Evolutionary conservation across 2,888 invertebrate species (phyloP).

Genomic region (Nomada ruficornis): DNA sequence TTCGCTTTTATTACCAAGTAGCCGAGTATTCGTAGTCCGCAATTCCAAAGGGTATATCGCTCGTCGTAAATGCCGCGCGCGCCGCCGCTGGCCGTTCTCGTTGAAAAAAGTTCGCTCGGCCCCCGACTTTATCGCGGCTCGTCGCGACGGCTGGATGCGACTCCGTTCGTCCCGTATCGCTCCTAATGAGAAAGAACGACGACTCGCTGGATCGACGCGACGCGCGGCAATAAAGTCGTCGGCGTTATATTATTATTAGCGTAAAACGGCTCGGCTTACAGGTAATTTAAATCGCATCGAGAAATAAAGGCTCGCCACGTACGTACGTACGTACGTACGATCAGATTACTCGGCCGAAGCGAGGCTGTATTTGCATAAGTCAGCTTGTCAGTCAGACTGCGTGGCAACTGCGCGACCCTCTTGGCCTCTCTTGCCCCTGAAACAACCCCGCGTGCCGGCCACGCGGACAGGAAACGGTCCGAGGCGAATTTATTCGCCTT

Average conservation of each 20-base stretch:
- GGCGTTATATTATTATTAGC: slow-evolving; percentile 71
- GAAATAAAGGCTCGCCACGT: slow-evolving; percentile 75
- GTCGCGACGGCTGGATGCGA: background rate
- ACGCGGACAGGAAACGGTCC: slow-evolving; percentile 66
- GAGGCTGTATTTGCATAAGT: slow-evolving; percentile 83
- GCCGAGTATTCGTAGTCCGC: slow-evolving; percentile 35
- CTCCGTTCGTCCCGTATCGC: no score
- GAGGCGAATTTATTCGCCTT: slow-evolving; percentile 45
- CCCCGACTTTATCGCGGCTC: slow-evolving; percentile 1
- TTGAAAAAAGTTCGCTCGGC: background rate
- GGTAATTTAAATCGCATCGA: slow-evolving; percentile 80
- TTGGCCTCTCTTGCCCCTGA: slow-evolving; percentile 72
- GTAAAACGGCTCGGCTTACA: slow-evolving; percentile 76
- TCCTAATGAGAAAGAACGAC: background rate
- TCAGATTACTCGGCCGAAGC: slow-evolving; percentile 73
- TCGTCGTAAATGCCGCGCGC: slow-evolving; percentile 38
- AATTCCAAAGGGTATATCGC: slow-evolving; percentile 46
- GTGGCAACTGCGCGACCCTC: slow-evolving; percentile 82
- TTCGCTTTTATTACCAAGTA: slow-evolving; percentile 55
- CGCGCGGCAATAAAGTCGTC: slow-evolving; percentile 67
- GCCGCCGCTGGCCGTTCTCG: slow-evolving; percentile 4
- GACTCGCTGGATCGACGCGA: slow-evolving; percentile 6
- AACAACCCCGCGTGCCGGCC: slow-evolving; percentile 58
- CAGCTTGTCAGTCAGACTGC: slow-evolving; percentile 83
- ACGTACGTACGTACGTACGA: slow-evolving; percentile 65